phyloP scores from a whole-genome alignment of 2,888 invertebrate genomes.

The Chorisops tibialis region DNA sequence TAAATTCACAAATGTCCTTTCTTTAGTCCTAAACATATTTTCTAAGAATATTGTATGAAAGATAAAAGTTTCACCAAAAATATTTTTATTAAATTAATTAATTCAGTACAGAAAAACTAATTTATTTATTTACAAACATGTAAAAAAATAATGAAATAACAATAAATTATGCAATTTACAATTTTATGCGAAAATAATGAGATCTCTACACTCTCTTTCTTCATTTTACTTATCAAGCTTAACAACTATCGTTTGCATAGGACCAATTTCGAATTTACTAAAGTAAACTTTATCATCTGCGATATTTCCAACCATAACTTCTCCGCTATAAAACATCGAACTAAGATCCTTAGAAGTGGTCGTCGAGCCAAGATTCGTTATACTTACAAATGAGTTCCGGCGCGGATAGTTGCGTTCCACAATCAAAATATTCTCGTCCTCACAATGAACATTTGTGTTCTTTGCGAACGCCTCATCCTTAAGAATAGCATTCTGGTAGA shows the following conservation, averaged over 20 bases:
- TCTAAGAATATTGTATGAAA: too few species aligned
- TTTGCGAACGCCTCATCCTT: slow-evolving; percentile 62
- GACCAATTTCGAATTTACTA: slow-evolving; percentile 51
- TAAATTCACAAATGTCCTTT: too few species aligned
- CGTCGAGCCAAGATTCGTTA: slow-evolving; percentile 66
- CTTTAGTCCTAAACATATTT: too few species aligned
- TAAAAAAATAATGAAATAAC: too few species aligned
- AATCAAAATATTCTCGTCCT: slow-evolving; percentile 64
- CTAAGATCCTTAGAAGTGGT: slow-evolving; percentile 68
- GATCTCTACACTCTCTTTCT: too few species aligned
- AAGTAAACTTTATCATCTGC: slow-evolving; percentile 48
- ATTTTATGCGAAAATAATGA: too few species aligned
- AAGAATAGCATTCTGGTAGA: slow-evolving; percentile 68
- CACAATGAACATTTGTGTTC: slow-evolving; percentile 67
- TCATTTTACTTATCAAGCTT: slow-evolving; percentile 62
- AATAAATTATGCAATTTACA: too few species aligned
- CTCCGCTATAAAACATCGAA: slow-evolving; percentile 71
- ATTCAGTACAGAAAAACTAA: too few species aligned
- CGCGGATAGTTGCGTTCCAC: slow-evolving; percentile 76
- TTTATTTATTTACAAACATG: too few species aligned
- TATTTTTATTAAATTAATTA: too few species aligned
- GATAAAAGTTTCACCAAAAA: too few species aligned
- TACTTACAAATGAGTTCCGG: slow-evolving; percentile 70
- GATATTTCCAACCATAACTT: slow-evolving; percentile 40
- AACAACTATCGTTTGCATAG: slow-evolving; percentile 63